phyloP scores from a whole-genome alignment of 2,888 invertebrate genomes.

The Tetanocera ferruginea region DNA sequence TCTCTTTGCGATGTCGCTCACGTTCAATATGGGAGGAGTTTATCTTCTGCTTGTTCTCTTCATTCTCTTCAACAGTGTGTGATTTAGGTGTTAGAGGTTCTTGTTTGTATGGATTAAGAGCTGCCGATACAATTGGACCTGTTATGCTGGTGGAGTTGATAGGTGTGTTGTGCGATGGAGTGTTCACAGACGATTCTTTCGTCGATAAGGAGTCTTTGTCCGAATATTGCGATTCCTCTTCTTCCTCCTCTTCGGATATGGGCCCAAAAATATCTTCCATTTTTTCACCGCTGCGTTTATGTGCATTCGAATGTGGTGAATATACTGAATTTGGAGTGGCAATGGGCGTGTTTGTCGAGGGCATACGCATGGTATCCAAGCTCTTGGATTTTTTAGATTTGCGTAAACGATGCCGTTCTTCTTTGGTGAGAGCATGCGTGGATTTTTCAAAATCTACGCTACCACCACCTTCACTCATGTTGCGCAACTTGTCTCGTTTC shows the following conservation, averaged over 20 bases:
- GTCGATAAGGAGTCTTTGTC: constrained; percentile 52
- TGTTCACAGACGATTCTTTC: constrained; percentile 48
- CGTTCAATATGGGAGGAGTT: constrained; percentile 59
- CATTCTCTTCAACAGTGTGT: constrained; percentile 61
- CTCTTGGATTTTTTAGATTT: constrained; percentile 73
- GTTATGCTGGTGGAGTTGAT: constrained; percentile 50
- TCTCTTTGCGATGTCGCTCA: constrained; percentile 70
- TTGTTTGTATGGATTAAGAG: constrained; percentile 68
- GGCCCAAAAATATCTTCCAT: constrained; percentile 93
- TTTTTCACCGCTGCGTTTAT: constrained; percentile 78
- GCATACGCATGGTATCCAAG: constrained; percentile 55
- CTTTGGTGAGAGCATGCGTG: constrained; percentile 61
- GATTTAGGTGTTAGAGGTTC: constrained; percentile 64
- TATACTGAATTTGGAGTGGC: constrained; percentile 14
- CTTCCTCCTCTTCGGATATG: constrained; percentile 81
- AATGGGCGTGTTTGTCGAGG: constrained; percentile 26
- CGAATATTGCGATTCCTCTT: constrained; percentile 69
- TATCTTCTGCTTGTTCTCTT: constrained; percentile 60
- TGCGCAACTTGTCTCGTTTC: constrained; percentile 66
- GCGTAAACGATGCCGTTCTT: constrained; percentile 69
- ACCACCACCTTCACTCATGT: constrained; percentile 53
- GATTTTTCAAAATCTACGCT: constrained; percentile 58
- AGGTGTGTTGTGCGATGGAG: constrained; percentile 39
- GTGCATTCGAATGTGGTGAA: constrained; percentile 2
- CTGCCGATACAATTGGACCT: constrained; percentile 67